Evolutionary conservation across 2,888 invertebrate genomes (phyloP), one percentile per base, ranked within the genome.

Genomic region (Cheilosia vernalis): DNA sequence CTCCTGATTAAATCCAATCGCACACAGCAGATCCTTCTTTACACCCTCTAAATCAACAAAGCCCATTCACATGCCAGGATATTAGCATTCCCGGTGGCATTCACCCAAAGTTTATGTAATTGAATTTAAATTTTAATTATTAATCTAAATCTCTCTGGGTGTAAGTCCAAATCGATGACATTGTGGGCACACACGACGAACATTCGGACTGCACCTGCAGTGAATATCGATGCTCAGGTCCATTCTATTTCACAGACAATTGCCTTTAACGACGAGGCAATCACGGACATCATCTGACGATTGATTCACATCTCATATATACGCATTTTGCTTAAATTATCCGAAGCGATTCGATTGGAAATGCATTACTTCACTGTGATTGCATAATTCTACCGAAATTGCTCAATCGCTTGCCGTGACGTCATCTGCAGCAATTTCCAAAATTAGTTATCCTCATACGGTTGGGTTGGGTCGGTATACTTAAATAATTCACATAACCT

Each of bases 381-480:
- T 69, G 58, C 56, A 60, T 53, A 17, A 55, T 37, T n/a, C 44
- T 63, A 44, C 67, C 60, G 51, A 37, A 74, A 60, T 56, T 70
- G 67, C 53, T 70, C 44, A 74, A 61, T 64, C 69, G 74, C 60
- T 53, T 66, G 40, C 27, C 44, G 42, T 73, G 67, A 73, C 63
- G 78, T 79, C 73, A 78, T 64, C 42, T 21, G 56, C 33, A 61
- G 49, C 70, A 84, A 66, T 84, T 84, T 80, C n/a, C 56, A 55
- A 42, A 84, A 79, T 70, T 70, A 40, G 83, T 74, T 79, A 74
- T 83, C 47, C 47, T 64, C n/a, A 55, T 24, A 49, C 61, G 56
- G 63, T 44, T 47, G 58, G 27, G 30, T 30, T 7, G 30, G 30
- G 30, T 9, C 0, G 9, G 30, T 9, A 9, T 9, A 9, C 27